Evolutionary conservation across 2,888 invertebrate species (phyloP), one percentile per base, ranked within the genome.

Genomic region (Listrodromus nycthemerus): DNA sequence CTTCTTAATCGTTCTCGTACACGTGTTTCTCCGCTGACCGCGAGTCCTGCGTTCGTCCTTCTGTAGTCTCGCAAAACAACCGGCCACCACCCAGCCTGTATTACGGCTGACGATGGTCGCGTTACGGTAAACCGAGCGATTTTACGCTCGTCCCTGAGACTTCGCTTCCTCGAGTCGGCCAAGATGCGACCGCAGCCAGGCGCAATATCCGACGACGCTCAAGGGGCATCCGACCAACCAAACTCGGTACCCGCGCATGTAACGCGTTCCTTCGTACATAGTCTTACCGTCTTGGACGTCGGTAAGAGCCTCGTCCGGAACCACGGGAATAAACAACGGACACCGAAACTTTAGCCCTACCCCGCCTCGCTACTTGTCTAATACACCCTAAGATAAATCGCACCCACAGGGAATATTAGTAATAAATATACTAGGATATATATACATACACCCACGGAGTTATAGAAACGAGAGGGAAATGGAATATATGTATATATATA

Each of bases 91-190:
- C 63, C n/a, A 33, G 37, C 63, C 48, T 4, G 58, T 66, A 65
- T 55, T 82, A 90, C 88, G 90, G 90, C 88, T 75, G 87, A 87
- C 88, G 89, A 89, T 89, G 92, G 92, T 91, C 89, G 80, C 91
- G 90, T 92, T 92, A 90, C 85, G 92, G 92, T 91, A 88, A 85
- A 89, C 92, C 92, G 86, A 90, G 87, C 90, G 89, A 92, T 92
- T 92, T 88, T 90, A 91, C 88, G 88, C 82, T 75, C 84, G 70
- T 81, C 80, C 27, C 76, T 41, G 78, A 86, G 85, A 80, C 86
- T 87, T 16, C 67, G 55, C 61, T 13, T n/a, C 41, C 41, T 21
- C 73, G 76, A 67, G 78, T 84, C 41, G 65, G 85, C 88, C 78
- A 79, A 85, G 85, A 87, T 87, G 89, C 61, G 77, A 89, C 91